Percentiles rank a stretch among this genome's conserved stretches.
phyloP scores from a whole-genome alignment of 2,888 invertebrate genomes.

The Azorinus chamasolen region DNA sequence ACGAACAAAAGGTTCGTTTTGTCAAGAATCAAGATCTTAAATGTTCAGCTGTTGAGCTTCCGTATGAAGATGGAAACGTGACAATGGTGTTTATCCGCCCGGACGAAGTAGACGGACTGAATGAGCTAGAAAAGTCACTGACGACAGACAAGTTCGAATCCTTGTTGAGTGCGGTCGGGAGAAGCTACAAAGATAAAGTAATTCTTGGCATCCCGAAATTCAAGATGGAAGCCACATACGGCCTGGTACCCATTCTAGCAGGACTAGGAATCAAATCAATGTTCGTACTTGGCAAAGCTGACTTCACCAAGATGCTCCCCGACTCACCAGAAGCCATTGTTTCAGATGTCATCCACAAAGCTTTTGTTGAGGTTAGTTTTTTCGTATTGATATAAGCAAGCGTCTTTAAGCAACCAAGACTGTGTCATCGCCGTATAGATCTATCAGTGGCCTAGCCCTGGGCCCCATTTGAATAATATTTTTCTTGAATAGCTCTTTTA shows the following conservation, averaged over 20 bases:
- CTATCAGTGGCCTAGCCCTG: too few relatives aligned
- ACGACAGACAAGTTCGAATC: too few relatives aligned
- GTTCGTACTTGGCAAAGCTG: slow-evolving; percentile 49
- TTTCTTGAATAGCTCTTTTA: too few relatives aligned
- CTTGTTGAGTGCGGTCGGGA: too few relatives aligned
- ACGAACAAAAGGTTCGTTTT: slow-evolving; percentile 50
- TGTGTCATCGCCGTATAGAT: too few relatives aligned
- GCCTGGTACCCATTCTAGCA: slow-evolving; percentile 49
- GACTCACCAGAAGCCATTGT: slow-evolving; percentile 16
- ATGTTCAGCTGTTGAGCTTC: slow-evolving; percentile 92
- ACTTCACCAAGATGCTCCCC: slow-evolving; percentile 45
- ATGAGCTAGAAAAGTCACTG: slow-evolving; percentile 24
- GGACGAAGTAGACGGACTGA: slow-evolving; percentile 43
- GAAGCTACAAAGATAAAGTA: neutral
- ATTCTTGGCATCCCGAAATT: slow-evolving; percentile 64
- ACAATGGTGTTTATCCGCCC: slow-evolving; percentile 53
- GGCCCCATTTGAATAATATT: too few relatives aligned
- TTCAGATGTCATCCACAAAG: slow-evolving; percentile 44
- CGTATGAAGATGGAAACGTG: slow-evolving; percentile 87
- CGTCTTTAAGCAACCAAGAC: too few relatives aligned
- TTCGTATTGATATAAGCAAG: neutral
- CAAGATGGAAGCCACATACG: slow-evolving; percentile 56
- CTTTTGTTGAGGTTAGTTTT: slow-evolving; percentile 40
- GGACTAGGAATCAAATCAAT: slow-evolving; percentile 69
- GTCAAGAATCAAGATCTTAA: slow-evolving; percentile 87